Conservation (phyloP, 2,113 vertebrate species). For the Pangasianodon hypophthalmus region DNA sequence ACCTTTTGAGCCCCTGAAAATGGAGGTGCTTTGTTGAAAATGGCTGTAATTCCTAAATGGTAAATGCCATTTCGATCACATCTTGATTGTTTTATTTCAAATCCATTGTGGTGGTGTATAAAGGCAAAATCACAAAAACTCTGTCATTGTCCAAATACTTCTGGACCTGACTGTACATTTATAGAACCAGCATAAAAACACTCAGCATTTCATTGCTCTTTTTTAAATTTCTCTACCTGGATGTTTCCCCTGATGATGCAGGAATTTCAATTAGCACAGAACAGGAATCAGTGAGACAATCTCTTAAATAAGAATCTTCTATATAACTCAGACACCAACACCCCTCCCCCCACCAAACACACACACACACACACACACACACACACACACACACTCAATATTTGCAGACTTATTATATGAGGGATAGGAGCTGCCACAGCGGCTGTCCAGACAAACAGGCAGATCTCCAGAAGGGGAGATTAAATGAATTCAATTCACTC, state of each 20-base stretch:
- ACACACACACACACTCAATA: conserved; percentile 41
- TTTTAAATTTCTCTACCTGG: conserved; percentile 26
- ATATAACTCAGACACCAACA: not conserved
- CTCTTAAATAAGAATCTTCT: conserved; percentile 53
- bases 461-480: conserved; percentile 26
- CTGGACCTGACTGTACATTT: too few relatives aligned
- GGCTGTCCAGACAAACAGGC: conserved; percentile 38
- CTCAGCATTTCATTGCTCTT: not conserved
- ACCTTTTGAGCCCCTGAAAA: too few relatives aligned
- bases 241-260: conserved; percentile 13
- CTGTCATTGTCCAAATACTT: too few relatives aligned
- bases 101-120: too few relatives aligned
- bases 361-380: conserved; percentile 27
- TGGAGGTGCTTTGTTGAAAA: too few relatives aligned
- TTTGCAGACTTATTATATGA: conserved; percentile 51
- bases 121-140: too few relatives aligned
- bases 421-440: conserved; percentile 22
- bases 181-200: not conserved
- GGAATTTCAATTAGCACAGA: conserved; percentile 10
- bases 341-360: not conserved
- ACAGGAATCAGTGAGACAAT: conserved; percentile 43
- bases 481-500: conserved; percentile 47
- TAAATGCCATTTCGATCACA: too few relatives aligned
- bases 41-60: too few relatives aligned
- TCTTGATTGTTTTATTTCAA: too few relatives aligned